These are phyloP conservation scores for Tinamus guttatus DNA, from an alignment of 2,113 vertebrate genomes.

Conservation along the genomic window DNA sequence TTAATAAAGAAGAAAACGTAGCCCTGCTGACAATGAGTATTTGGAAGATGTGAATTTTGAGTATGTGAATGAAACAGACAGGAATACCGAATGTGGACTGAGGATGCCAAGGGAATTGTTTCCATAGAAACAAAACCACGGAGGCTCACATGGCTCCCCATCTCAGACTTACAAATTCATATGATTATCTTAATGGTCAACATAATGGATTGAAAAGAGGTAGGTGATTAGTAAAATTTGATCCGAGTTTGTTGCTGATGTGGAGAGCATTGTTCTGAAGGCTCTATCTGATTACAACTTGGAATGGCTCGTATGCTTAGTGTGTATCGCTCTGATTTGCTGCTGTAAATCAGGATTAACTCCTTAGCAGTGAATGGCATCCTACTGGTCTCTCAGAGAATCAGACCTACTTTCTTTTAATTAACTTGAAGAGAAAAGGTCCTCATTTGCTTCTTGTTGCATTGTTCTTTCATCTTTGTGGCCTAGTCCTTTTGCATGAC, in stretches of 20 bases:
- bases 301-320: not conserved
- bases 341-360: constrained; percentile 41
- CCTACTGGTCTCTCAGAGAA: constrained; percentile 13
- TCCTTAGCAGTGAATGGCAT: not conserved
- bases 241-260: constrained; percentile 9
- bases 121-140: constrained; percentile 68
- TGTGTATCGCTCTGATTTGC: not conserved
- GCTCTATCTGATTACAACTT: not conserved
- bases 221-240: constrained; percentile 18
- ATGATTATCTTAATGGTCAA: constrained; percentile 62
- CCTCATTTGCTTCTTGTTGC: not conserved
- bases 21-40: not conserved
- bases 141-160: constrained; percentile 42
- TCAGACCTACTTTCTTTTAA: not conserved
- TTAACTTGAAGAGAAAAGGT: not conserved
- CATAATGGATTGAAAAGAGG: constrained; percentile 35
- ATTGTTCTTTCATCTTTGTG: not conserved
- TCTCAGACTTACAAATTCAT: constrained; percentile 54
- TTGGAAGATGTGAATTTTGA: not conserved
- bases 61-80: constrained; percentile 32
- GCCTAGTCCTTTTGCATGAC: not conserved
- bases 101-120: constrained; percentile 68
- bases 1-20: not conserved
- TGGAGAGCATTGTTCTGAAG: not conserved
- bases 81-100: constrained; percentile 59